Evolutionary conservation across 2,797 vertebrate species (phyloP), one percentile per base, ranked within the genome.

Genomic region (Adrianichthys oophorus): DNA sequence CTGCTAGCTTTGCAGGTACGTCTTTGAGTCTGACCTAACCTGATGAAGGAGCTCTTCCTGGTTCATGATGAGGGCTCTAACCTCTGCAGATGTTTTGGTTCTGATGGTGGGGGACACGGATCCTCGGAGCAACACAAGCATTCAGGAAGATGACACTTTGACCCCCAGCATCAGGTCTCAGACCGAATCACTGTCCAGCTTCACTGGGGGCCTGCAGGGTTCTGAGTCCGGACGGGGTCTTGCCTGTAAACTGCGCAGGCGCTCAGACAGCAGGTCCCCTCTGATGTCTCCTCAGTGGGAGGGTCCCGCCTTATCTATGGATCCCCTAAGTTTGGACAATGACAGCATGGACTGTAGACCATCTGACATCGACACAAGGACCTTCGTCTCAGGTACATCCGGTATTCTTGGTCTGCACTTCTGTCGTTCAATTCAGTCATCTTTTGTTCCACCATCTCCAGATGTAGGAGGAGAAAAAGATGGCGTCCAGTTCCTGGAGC

Each of bases 1-100:
- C 97, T 15, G 93, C 95, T 15, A 82, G 92, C 45, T 96, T 95
- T 62, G 80, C 94, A 82, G 96, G 97, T 98, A 44, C 70, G 13
- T n/a, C 5, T 13, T 2, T 41, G 0, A 13, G 5, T 41, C 52
- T 21, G 13, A 16, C 23, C 1, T 17, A 7, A 15, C 17, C 6
- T 13, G 7, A 0, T 41, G 8, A 32, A 15, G 7, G 32, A 41
- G 32, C 19, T 2, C 26, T 5, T 41, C 23, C 8, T 48, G 3
- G 16, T 21, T 41, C 15, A 26, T 12, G 18, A n/a, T 15, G 4
- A 18, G 7, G 17, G 16, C 8, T 32, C 24, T 4, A 14, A 46
- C 2, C 15, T 49, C 57, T 65, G 19, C 67, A 99, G 97, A 98
- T 74, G 86, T 97, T 24, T 91, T 93, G 67, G 92, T 89, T 85